These are phyloP conservation scores for Balanococcus diminutus DNA, from an alignment of 2,888 invertebrate species.

Conservation along the genomic window DNA sequence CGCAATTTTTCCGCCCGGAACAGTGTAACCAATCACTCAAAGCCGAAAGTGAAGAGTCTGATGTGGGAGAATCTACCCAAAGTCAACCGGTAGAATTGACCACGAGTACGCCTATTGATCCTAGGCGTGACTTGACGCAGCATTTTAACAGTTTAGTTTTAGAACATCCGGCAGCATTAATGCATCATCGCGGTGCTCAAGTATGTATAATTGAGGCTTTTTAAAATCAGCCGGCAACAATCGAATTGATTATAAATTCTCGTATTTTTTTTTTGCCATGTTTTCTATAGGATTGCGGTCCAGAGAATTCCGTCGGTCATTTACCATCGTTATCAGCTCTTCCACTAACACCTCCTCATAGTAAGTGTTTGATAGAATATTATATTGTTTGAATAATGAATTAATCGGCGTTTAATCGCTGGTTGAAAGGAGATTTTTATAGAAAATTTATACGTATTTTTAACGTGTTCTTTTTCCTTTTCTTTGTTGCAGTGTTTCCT, in stretches of 20 bases:
- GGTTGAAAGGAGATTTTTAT: too few relatives aligned
- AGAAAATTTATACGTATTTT: background rate
- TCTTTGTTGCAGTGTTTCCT: slow-evolving; percentile 60
- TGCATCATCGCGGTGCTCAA: slow-evolving; percentile 49
- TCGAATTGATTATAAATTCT: background rate
- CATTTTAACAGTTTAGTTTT: slow-evolving; percentile 50
- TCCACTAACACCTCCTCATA: slow-evolving; percentile 80
- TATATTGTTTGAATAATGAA: background rate
- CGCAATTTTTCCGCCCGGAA: background rate
- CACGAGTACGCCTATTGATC: slow-evolving; percentile 38
- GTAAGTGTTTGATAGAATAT: slow-evolving; percentile 59
- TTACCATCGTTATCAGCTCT: slow-evolving; percentile 77
- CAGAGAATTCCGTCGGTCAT: slow-evolving; percentile 62
- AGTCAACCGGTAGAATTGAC: slow-evolving; percentile 59
- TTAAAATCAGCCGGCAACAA: background rate
- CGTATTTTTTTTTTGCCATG: slow-evolving; percentile 15
- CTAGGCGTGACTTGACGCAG: slow-evolving; percentile 23
- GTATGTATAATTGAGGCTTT: background rate
- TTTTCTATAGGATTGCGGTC: slow-evolving; percentile 61
- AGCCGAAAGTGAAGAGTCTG: slow-evolving; percentile 59
- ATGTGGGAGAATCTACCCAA: slow-evolving; percentile 58
- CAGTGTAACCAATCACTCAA: slow-evolving; percentile 57
- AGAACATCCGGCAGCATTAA: slow-evolving; percentile 50
- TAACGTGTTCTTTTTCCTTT: slow-evolving; percentile 34
- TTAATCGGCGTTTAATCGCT: too few relatives aligned